Base-by-base conservation (phyloP, 2,113 vertebrate genomes). In the Dendropsophus ebraccatus region DNA sequence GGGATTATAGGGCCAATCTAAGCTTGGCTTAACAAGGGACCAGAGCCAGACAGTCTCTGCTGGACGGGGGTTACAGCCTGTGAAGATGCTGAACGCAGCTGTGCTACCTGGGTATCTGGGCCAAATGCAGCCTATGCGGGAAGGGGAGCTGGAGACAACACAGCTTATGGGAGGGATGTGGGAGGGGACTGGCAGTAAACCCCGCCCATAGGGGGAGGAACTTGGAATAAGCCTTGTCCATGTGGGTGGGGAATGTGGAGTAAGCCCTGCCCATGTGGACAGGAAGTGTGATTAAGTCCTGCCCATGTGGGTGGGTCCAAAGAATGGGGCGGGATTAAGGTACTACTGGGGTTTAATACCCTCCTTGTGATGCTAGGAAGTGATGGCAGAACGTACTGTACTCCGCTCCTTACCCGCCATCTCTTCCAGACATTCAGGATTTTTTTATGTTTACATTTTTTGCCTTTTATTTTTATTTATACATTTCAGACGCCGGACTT, bases 361-460 rank as follows among this genome's bases (percentile, higher is more conserved):
- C 62, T 67, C 50, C 52, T 25, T 7, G 30, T 60, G 52, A 37
- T 25, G 37, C 21, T 13, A 14, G 76, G 54, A 28, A 17, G 17
- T 2, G 54, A 60, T 60, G 23, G 77, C 56, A 28, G 56, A 25
- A 9, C 11, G 35, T 12, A 65, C 56, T 28, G 32, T 25, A 45
- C 23, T 49, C 65, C 62, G 12, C 17, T 19, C 0, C 16, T 13
- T 60, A 17, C 3, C 1, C 25, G 32, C 50, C 70, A 50, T 74
- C 41, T n/a, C 65, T 45, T 50, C 25, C 0, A 21, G 54, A 72
- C 78, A 23, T 72, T 60, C 85, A 87, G 78, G 78, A 37, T 32
- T n/a, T 74, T 82, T 75, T 65, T 81, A 73, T 81, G 79, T 74
- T 74, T 82, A 75, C 70, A 75, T 76, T 82, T 47, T 45, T 49